Conservation (phyloP, 2,797 vertebrate genomes). For the Remorina albescens region DNA sequence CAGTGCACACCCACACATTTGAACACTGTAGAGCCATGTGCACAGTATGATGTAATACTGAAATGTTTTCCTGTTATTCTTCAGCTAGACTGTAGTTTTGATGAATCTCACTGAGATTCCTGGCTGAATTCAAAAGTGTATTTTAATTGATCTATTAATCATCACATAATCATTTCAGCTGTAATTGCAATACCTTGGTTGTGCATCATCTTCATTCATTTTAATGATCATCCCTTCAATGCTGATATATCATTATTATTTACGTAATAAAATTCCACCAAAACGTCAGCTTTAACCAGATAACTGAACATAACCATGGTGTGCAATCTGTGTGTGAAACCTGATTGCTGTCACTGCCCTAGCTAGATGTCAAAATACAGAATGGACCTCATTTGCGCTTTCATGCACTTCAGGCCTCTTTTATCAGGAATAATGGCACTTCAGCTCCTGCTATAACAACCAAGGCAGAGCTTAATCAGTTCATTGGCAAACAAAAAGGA, state of each 20-base stretch:
- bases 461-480: slow-evolving; percentile 42
- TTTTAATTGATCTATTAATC: background rate
- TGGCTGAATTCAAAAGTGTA: background rate
- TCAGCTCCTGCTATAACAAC: slow-evolving; percentile 17
- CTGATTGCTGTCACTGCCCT: background rate
- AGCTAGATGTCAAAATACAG: background rate
- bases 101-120: background rate
- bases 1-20: slow-evolving; percentile 63
- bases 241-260: too few relatives aligned
- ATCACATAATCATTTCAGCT: too few relatives aligned
- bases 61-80: slow-evolving; percentile 29
- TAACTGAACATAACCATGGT: background rate
- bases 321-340: background rate
- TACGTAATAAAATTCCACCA: too few relatives aligned
- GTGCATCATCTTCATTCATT: too few relatives aligned
- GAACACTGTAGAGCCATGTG: slow-evolving; percentile 45
- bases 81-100: background rate
- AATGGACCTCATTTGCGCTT: background rate
- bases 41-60: slow-evolving; percentile 54
- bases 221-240: too few relatives aligned
- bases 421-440: slow-evolving; percentile 1
- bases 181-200: too few relatives aligned
- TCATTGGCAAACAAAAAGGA: slow-evolving; percentile 56
- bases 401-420: background rate
- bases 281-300: background rate